These are phyloP conservation scores for Rallus crepitans DNA, from an alignment of 2,797 vertebrate genomes.

Conservation along the genomic window DNA sequence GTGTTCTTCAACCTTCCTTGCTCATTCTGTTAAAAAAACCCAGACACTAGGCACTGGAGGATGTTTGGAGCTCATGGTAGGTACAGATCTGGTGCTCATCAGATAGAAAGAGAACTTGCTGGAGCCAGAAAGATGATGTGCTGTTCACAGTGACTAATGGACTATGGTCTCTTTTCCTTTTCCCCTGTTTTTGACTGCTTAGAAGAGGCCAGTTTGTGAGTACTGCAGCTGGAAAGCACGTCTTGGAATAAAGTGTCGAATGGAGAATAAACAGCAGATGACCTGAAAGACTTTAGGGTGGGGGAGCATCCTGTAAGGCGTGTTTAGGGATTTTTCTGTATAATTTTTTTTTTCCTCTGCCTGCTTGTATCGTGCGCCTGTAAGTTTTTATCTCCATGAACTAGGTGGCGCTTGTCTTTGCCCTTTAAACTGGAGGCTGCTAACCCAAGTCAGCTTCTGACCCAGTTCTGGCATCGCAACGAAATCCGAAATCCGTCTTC, in stretches of 20 bases:
- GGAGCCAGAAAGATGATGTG: background rate
- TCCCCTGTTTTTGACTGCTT: background rate
- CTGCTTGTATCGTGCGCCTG: background rate
- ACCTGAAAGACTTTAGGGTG: background rate
- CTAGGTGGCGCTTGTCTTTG: background rate
- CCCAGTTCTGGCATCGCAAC: background rate
- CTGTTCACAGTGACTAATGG: background rate
- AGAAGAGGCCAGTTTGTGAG: background rate
- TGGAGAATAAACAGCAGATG: background rate
- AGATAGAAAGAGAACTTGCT: background rate
- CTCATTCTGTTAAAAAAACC: background rate
- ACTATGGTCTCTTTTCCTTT: background rate
- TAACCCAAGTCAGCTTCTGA: slow-evolving; percentile 12
- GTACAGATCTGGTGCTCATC: background rate
- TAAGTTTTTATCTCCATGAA: background rate
- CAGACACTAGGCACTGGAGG: background rate
- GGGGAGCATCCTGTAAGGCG: background rate
- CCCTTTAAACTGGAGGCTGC: background rate
- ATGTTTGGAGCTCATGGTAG: background rate
- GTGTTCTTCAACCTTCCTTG: background rate
- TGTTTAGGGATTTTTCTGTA: background rate
- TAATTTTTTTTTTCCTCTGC: background rate
- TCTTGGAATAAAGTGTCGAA: background rate
- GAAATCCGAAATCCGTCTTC: slow-evolving; percentile 12
- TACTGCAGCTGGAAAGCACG: background rate